These are phyloP conservation scores for Thomomys bottae DNA, from an alignment of 2,113 vertebrate species.

Conservation along the genomic window DNA sequence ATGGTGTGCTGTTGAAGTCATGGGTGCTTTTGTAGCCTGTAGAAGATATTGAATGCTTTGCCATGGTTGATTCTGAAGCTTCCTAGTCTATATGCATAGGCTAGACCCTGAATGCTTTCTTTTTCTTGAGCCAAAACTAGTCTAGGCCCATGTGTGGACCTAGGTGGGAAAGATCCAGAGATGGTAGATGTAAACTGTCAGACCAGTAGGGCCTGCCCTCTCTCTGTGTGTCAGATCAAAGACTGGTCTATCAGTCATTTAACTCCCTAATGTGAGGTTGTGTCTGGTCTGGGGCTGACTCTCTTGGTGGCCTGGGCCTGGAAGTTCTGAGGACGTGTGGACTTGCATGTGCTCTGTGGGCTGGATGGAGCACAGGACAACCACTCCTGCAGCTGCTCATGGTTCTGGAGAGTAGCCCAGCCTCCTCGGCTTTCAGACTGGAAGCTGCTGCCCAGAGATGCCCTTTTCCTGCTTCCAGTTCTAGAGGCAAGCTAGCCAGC, in stretches of 20 bases:
- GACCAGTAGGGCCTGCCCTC: constrained; percentile 21
- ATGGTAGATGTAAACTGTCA: not conserved
- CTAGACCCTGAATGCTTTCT: not conserved
- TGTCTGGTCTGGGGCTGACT: not conserved
- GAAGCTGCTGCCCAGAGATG: constrained; percentile 46
- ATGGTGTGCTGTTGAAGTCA: not conserved
- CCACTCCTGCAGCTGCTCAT: constrained; percentile 29
- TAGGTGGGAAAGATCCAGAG: constrained; percentile 43
- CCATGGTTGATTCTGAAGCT: not conserved
- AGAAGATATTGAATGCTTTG: not conserved
- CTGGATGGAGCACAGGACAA: not conserved
- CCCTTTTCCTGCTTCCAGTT: constrained; percentile 51
- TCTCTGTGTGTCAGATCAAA: constrained; percentile 67
- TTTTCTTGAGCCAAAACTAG: constrained; percentile 27
- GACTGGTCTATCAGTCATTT: constrained; percentile 51
- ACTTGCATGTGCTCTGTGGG: constrained; percentile 20
- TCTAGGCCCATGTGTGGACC: not conserved
- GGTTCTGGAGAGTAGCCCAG: constrained; percentile 31
- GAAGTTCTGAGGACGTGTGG: constrained; percentile 41
- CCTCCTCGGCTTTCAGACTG: constrained; percentile 42
- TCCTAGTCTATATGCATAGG: not conserved
- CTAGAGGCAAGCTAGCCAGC: not conserved
- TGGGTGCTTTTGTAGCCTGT: not conserved
- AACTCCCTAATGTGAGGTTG: constrained; percentile 28
- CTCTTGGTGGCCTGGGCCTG: constrained; percentile 41